Evolutionary conservation across 2,797 vertebrate species (phyloP).

Genomic region (Menidia menidia): DNA sequence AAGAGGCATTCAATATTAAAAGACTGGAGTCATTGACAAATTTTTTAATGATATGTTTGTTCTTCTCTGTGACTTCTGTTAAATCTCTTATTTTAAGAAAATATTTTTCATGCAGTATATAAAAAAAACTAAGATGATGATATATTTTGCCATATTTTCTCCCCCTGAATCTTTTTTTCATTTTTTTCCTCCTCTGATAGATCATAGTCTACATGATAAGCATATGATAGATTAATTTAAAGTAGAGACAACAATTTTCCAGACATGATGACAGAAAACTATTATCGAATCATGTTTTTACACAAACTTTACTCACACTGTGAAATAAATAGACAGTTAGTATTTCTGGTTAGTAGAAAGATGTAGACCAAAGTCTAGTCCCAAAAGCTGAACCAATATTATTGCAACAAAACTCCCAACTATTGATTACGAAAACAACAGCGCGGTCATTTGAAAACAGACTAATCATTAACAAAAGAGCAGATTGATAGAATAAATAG

Average conservation of each 20-base stretch:
- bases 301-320: background rate
- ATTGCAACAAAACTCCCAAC: slow-evolving; percentile 35
- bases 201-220: background rate
- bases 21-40: background rate
- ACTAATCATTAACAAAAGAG: slow-evolving; percentile 70
- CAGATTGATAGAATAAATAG: slow-evolving; percentile 22
- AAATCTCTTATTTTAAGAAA: background rate
- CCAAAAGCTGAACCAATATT: slow-evolving; percentile 45
- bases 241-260: background rate
- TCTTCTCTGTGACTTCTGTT: background rate
- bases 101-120: background rate
- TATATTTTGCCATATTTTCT: background rate
- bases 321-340: slow-evolving; percentile 5
- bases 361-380: slow-evolving; percentile 28
- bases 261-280: background rate
- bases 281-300: background rate
- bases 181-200: no score
- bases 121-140: no score
- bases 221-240: background rate
- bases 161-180: no score
- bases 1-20: background rate
- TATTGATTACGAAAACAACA: slow-evolving; percentile 26
- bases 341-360: background rate
- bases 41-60: background rate
- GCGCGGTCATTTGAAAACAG: background rate